Evolutionary conservation across 2,113 vertebrate species (phyloP).

Genomic region (Lophius piscatorius): DNA sequence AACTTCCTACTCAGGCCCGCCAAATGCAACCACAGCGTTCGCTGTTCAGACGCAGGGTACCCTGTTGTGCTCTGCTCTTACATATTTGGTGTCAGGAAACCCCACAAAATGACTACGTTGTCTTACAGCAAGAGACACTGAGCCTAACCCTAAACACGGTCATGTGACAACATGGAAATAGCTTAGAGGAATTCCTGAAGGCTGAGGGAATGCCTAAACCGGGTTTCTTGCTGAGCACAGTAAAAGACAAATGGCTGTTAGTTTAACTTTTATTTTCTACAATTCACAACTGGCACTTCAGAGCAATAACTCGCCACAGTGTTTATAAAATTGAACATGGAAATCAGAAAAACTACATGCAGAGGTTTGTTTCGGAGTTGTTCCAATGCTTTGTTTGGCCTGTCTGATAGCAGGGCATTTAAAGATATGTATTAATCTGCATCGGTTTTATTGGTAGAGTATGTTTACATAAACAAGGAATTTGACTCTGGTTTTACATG

Average conservation of each 20-base stretch:
- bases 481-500: too few relatives aligned
- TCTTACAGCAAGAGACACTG: slow-evolving; percentile 61
- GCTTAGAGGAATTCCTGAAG: slow-evolving; percentile 58
- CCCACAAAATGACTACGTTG: slow-evolving; percentile 70
- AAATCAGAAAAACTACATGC: too few relatives aligned
- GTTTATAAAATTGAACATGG: too few relatives aligned
- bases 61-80: slow-evolving; percentile 35
- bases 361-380: too few relatives aligned
- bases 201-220: slow-evolving; percentile 54
- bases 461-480: too few relatives aligned
- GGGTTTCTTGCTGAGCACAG: slow-evolving; percentile 29
- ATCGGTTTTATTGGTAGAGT: too few relatives aligned
- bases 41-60: slow-evolving; percentile 41
- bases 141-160: slow-evolving; percentile 48
- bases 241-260: slow-evolving; percentile 15
- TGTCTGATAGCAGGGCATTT: too few relatives aligned
- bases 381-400: too few relatives aligned
- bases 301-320: background rate
- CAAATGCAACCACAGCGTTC: slow-evolving; percentile 46
- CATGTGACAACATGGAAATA: slow-evolving; percentile 69
- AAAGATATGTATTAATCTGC: too few relatives aligned
- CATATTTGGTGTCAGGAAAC: slow-evolving; percentile 71
- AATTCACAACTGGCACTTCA: slow-evolving; percentile 10
- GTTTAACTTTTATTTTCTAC: background rate
- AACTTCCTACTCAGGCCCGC: slow-evolving; percentile 46